These are phyloP conservation scores for Bombus difficillimus DNA, from an alignment of 1,140 invertebrate genomes.

Conservation along the genomic window DNA sequence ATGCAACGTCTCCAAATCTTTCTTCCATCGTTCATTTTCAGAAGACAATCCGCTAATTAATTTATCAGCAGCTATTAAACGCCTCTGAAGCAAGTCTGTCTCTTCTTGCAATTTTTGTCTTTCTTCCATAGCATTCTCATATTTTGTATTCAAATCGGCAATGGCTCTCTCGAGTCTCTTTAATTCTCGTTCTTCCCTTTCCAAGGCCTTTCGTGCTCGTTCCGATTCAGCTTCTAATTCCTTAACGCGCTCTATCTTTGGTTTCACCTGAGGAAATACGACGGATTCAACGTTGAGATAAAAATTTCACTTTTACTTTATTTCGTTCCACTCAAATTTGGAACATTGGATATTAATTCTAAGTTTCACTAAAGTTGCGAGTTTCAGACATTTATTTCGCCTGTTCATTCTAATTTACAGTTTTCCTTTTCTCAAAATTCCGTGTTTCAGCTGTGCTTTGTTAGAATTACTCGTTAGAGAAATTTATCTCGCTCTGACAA, in stretches of 20 bases:
- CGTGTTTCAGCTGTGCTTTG: background rate
- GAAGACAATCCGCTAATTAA: conserved; percentile 92
- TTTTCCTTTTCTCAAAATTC: no score
- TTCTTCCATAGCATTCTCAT: conserved; percentile 89
- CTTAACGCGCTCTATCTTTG: conserved; percentile 93
- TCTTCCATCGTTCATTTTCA: conserved; percentile 90
- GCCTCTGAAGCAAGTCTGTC: conserved; percentile 91
- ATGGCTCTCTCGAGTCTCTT: conserved; percentile 88
- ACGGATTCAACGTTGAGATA: background rate
- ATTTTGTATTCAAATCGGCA: conserved; percentile 87
- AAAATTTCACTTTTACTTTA: background rate
- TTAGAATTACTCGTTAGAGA: background rate
- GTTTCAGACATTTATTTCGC: background rate
- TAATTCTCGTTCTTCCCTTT: conserved; percentile 90
- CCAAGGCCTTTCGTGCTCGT: conserved; percentile 86
- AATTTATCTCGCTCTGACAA: background rate
- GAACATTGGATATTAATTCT: background rate
- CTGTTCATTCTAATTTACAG: background rate
- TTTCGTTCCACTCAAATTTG: background rate
- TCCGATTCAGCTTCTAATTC: conserved; percentile 87
- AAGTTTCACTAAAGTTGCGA: background rate
- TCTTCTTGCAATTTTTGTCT: conserved; percentile 91
- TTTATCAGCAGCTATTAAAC: conserved; percentile 92
- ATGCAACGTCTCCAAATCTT: conserved; percentile 88
- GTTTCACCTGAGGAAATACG: conserved; percentile 84